Base-by-base conservation (phyloP, 2,113 vertebrate species). In the Centropus bengalensis region DNA sequence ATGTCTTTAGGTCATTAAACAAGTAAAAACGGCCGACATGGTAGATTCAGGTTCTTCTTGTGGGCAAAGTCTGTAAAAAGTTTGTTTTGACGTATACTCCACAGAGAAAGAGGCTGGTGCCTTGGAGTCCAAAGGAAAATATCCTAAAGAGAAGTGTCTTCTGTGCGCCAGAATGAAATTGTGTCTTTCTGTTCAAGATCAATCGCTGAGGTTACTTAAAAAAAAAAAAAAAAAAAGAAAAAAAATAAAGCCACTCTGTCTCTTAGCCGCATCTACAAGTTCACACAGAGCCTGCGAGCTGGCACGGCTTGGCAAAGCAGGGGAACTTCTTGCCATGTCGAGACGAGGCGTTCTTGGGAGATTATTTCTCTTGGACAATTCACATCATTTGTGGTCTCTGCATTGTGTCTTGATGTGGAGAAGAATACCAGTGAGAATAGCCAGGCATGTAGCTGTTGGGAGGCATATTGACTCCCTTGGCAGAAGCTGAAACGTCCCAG, bases 351-450 rank as follows among this genome's bases (percentile, higher is more conserved):
- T 94, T 95, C 92, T 96, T 77, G 77, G 86, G 87, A 94, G 87
- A 73, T 82, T 93, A 90, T 91, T 95, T 89, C 96, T 95, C 95
- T 97, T 94, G 89, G 95, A 91, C 94, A 88, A 86, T 96, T 98
- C 98, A 98, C 98, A 98, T 98, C 98, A 98, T 98, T 96, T 98
- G 98, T 97, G 99, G 99, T 98, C 99, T 99, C 98, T 99, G 99
- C 99, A 99, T 99, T 85, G 99, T 99, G 97, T 99, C 99, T 96
- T 99, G 99, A 96, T 99, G 99, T 97, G 99, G 99, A 86, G 99
- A 99, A 79, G 99, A 99, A 95, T 99, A 99, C 99, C 99, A 99
- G 98, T 99, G 99, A 95, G 99, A 99, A 97, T 99, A 99, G 77
- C 99, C 98, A 36, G 99, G 98, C 99, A 99, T 99, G 97, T 99